A percentile compares a stretch with the other conserved stretches of the same genome.
Evolutionary conservation across 2,113 vertebrate species (phyloP).

Genomic region (Arvicanthis niloticus): DNA sequence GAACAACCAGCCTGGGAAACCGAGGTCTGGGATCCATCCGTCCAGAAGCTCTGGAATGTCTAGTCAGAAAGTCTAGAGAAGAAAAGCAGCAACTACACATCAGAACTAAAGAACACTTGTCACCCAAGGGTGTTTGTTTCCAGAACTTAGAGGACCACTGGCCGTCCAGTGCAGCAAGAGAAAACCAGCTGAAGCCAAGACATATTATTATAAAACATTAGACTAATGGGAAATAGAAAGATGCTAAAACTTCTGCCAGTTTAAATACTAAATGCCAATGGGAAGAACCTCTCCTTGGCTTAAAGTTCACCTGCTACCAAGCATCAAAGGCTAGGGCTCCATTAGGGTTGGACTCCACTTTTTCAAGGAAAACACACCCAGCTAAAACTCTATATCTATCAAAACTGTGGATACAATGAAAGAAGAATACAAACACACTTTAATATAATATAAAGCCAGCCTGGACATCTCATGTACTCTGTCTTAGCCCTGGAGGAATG

Average conservation of each 20-base stretch:
- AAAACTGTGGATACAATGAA: background rate
- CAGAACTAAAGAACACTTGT: background rate
- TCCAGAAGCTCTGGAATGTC: background rate
- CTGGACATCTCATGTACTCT: background rate
- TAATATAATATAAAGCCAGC: background rate
- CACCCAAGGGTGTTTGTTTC: background rate
- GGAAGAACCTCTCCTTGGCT: background rate
- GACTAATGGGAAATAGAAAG: background rate
- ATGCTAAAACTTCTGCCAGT: background rate
- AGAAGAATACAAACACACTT: background rate
- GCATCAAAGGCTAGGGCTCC: background rate
- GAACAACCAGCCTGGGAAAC: background rate
- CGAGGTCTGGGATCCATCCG: background rate
- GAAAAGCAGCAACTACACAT: background rate
- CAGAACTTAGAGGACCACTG: background rate
- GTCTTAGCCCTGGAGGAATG: background rate
- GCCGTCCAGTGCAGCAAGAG: background rate
- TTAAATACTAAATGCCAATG: background rate
- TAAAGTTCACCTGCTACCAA: background rate
- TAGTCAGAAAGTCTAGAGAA: background rate
- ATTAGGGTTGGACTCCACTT: background rate
- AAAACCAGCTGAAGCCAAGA: background rate
- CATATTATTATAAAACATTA: background rate
- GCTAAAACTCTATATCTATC: background rate
- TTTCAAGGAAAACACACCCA: background rate